Conservation (phyloP, 2,113 vertebrate species). For the Colistium nudipinnis region DNA sequence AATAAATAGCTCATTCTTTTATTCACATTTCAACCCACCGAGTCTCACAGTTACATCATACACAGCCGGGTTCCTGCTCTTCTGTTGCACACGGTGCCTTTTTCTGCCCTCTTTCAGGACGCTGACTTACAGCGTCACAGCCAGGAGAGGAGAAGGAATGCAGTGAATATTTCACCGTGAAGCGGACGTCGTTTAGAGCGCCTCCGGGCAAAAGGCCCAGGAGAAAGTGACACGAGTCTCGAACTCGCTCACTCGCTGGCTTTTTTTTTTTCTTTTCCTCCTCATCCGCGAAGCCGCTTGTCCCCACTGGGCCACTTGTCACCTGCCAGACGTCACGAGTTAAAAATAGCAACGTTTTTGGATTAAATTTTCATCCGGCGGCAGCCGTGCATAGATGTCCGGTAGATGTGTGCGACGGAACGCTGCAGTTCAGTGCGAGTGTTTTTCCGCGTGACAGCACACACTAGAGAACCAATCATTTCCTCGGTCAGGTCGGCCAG, state of each 20-base stretch:
- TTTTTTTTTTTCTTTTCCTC: too few relatives aligned
- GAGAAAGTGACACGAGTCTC: conserved; percentile 15
- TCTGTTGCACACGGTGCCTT: conserved; percentile 13
- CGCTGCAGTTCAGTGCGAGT: too few relatives aligned
- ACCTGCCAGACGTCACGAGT: conserved; percentile 15
- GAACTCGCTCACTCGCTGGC: too few relatives aligned
- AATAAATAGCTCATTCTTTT: background rate
- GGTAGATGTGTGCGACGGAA: too few relatives aligned
- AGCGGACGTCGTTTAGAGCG: conserved; percentile 51
- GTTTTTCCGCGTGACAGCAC: too few relatives aligned
- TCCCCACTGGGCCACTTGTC: conserved; percentile 23
- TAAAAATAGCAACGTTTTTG: too few relatives aligned
- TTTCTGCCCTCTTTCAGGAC: conserved; percentile 8
- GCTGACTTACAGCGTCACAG: conserved; percentile 12
- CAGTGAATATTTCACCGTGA: conserved; percentile 67
- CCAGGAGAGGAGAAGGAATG: conserved; percentile 47
- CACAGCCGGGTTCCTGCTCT: background rate
- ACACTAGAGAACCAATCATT: too few relatives aligned
- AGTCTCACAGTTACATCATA: background rate
- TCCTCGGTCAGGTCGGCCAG: too few relatives aligned
- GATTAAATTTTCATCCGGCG: too few relatives aligned
- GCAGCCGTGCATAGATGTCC: too few relatives aligned
- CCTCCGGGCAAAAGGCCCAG: conserved; percentile 20
- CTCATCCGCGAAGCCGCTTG: conserved; percentile 22
- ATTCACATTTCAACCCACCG: background rate